Conservation (phyloP, 2,797 vertebrate species). For the Sebastes nivosus region DNA sequence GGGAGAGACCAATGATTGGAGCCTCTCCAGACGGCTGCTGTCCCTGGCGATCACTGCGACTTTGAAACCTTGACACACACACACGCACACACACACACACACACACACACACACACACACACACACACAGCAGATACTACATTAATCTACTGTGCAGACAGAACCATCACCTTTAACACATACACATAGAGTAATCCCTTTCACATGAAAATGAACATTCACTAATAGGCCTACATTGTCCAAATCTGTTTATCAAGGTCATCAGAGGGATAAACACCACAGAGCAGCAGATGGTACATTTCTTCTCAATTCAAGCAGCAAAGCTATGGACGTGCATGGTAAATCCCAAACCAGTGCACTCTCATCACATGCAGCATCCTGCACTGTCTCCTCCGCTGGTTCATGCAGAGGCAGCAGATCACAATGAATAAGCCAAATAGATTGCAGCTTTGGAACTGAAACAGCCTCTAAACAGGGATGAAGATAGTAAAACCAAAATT, state of each 20-base stretch:
- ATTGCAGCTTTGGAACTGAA: not conserved
- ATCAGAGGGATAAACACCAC: constrained; percentile 30
- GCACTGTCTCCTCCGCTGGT: not conserved
- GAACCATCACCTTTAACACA: constrained; percentile 10
- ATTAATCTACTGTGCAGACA: constrained; percentile 10
- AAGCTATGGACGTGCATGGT: not conserved
- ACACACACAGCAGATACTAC: not conserved
- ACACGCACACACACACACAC: constrained; percentile 21
- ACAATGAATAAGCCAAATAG: not conserved
- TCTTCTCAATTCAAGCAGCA: constrained; percentile 7
- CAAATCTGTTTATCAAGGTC: constrained; percentile 45
- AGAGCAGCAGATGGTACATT: constrained; percentile 20
- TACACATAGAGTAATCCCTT: constrained; percentile 40
- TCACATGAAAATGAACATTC: constrained; percentile 26
- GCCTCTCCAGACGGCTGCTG: constrained; percentile 78
- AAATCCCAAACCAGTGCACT: not conserved
- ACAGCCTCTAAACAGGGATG: not conserved
- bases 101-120: constrained; percentile 20
- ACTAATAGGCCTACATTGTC: not conserved
- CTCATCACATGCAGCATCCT: not conserved
- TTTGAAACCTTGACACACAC: constrained; percentile 79
- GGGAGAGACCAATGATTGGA: constrained; percentile 79
- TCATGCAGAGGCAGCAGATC: not conserved
- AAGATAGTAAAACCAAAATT: not conserved
- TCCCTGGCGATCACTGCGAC: constrained; percentile 88